Percentiles rank a stretch among this genome's conserved stretches.
Evolutionary conservation across 2,888 invertebrate species (phyloP).

Genomic region (Caenorhabditis wallacei): DNA sequence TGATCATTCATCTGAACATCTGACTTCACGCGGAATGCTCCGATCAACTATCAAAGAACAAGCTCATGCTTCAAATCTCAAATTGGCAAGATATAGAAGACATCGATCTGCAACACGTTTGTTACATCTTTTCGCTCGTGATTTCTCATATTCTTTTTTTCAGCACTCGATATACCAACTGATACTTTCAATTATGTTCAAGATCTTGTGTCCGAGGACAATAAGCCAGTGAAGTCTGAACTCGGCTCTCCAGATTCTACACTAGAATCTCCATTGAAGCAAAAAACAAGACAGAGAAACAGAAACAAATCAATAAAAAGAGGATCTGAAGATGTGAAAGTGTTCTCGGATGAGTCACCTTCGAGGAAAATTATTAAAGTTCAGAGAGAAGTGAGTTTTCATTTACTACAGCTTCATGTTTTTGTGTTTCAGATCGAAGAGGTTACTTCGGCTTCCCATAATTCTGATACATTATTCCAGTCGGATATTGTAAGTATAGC

Average conservation of each 20-base stretch:
- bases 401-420: no score
- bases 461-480: no score
- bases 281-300: neutral
- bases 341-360: no score
- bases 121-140: conserved; percentile 8
- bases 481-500: no score
- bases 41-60: conserved; percentile 41
- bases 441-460: no score
- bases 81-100: conserved; percentile 31
- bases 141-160: neutral
- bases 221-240: neutral
- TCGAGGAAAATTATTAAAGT: no score
- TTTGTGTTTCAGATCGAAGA: no score
- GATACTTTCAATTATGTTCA: conserved; percentile 22
- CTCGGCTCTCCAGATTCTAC: neutral
- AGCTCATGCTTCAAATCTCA: conserved; percentile 37
- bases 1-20: conserved; percentile 30
- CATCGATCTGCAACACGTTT: conserved; percentile 41
- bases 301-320: neutral
- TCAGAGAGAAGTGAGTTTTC: no score
- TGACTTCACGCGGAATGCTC: conserved; percentile 32
- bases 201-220: neutral
- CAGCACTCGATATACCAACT: conserved; percentile 15
- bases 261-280: neutral
- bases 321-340: no score